Base-by-base conservation (phyloP, 2,888 invertebrate species). In the Cynaeus angustus region DNA sequence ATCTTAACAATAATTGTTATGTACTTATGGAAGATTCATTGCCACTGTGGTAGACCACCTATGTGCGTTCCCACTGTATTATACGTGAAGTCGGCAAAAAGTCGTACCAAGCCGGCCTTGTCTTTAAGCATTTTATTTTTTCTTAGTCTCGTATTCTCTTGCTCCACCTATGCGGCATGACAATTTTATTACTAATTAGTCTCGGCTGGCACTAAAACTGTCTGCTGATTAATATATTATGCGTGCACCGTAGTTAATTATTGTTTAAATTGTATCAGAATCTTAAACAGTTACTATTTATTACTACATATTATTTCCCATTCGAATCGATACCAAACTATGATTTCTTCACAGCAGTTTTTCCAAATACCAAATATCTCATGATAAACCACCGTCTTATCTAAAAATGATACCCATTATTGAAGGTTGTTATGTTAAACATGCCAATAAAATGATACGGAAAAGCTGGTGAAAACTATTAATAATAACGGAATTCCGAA, bases 141-240 rank as follows among this genome's bases (percentile, higher is more conserved):
- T 46, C 46, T 33, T 28, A 5, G 59, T 14, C 45, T 37, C 28
- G 41, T 53, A 28, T 64, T 64, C 41, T 38, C 26, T 52, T 64
- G 52, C 26, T 41, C 4, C 13, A 26, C 41, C 53, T 38, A 43
- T 64, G 53, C 1, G 21, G 13, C 37, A 64, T 64, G 64, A 64
- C 64, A 64, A 64, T 64, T 65, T 65, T 65, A 65, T 65, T 65
- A 30, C 53, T 55, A 65, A 65, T 65, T 65, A 62, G 41, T 38
- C 21, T 16, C 16, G 26, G 21, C 21, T 21, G 61, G 41, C 50
- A 62, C 52, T 62, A 43, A 62, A 50, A 21, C 62, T 50, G 59
- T 50, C 28, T 37, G 33, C 28, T 41, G 50, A 62, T 62, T 62
- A 50, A 52, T 62, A 41, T 62, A 62, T 62, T 46, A 59, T 38